phyloP scores from a whole-genome alignment of 2,113 vertebrate species.

The Haliaeetus leucogaster region DNA sequence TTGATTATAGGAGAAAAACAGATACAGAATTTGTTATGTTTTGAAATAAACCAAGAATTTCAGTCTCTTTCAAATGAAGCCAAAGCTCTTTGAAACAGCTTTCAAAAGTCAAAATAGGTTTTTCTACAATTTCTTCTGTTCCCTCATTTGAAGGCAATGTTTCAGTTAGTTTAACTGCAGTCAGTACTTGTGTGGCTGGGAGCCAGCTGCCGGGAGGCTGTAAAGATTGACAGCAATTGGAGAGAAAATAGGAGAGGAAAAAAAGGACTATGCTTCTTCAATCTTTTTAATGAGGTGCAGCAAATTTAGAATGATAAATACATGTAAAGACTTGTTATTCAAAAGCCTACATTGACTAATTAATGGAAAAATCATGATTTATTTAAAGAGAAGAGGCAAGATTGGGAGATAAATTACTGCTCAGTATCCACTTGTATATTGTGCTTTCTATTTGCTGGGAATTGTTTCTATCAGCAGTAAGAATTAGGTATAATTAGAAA shows the following conservation, averaged over 20 bases:
- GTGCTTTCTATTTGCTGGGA: neutral
- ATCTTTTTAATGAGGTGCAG: neutral
- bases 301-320: neutral
- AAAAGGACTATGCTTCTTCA: neutral
- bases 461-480: neutral
- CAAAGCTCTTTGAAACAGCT: neutral
- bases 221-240: neutral
- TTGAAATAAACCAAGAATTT: neutral
- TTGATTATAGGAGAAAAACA: neutral
- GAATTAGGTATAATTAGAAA: neutral
- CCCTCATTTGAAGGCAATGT: neutral
- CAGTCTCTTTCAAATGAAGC: neutral
- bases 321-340: neutral
- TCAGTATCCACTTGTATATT: neutral
- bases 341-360: neutral
- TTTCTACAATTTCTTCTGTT: neutral
- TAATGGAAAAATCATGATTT: neutral
- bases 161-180: neutral
- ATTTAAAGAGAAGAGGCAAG: neutral
- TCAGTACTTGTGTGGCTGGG: neutral
- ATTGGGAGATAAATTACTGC: neutral
- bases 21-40: neutral
- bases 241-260: neutral
- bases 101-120: neutral
- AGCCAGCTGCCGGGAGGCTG: neutral